Percentiles rank a stretch among this genome's conserved stretches.
These are phyloP conservation scores for Galerucella pusilla DNA, from an alignment of 2,888 invertebrate genomes.

Conservation along the genomic window DNA sequence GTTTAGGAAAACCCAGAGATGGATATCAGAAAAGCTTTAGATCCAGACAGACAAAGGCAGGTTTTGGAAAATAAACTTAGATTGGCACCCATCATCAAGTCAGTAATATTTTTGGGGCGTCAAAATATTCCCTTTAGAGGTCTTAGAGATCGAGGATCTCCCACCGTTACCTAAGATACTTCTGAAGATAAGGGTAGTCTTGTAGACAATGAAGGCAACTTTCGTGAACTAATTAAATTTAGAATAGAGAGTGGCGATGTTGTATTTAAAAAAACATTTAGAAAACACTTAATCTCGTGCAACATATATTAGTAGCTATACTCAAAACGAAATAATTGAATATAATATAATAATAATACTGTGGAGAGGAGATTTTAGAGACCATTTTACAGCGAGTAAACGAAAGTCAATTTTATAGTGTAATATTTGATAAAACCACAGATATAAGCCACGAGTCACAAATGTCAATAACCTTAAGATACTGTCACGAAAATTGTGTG, in stretches of 20 bases:
- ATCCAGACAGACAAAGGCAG: conserved; percentile 20
- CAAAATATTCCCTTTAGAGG: conserved; percentile 22
- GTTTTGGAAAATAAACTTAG: conserved; percentile 20
- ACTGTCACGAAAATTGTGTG: conserved; percentile 18
- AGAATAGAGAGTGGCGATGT: conserved; percentile 16
- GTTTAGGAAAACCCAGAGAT: conserved; percentile 20
- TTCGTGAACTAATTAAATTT: conserved; percentile 25
- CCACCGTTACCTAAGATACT: not conserved
- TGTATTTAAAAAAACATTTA: conserved; percentile 15
- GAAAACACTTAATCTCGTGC: conserved; percentile 9
- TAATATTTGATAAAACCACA: conserved; percentile 30
- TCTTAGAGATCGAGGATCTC: conserved; percentile 8
- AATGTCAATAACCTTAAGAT: conserved; percentile 27
- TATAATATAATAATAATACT: no score
- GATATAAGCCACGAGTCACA: conserved; percentile 28
- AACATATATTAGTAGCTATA: conserved; percentile 20
- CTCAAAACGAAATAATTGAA: conserved; percentile 3
- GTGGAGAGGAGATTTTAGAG: conserved; percentile 13
- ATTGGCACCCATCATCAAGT: not conserved
- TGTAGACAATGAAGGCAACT: conserved; percentile 18
- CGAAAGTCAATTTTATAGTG: conserved; percentile 15
- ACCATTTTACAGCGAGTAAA: conserved; percentile 12
- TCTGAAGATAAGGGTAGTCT: not conserved
- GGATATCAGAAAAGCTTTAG: conserved; percentile 23
- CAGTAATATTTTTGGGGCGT: conserved; percentile 5